Conservation (phyloP, 2,797 vertebrate species). For the Dipus sagitta region DNA sequence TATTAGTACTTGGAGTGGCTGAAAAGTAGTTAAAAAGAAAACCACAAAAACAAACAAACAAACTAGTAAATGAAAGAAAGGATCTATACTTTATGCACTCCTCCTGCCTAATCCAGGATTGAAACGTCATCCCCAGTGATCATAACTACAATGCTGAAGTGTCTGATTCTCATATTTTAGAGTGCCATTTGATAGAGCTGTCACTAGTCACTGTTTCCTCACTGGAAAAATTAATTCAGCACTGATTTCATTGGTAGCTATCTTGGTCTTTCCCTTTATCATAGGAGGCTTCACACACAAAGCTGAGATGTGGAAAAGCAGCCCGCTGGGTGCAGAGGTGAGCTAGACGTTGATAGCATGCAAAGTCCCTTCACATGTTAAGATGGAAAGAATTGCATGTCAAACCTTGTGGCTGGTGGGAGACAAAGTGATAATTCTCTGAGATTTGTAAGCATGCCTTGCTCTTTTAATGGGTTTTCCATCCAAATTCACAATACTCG, state of each 20-base stretch:
- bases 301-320: neutral
- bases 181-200: neutral
- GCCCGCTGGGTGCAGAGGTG: neutral
- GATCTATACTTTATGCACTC: neutral
- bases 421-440: neutral
- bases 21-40: neutral
- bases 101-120: neutral
- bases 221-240: neutral
- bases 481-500: neutral
- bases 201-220: neutral
- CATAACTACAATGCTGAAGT: neutral
- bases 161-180: neutral
- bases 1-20: neutral
- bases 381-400: neutral
- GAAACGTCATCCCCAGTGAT: neutral
- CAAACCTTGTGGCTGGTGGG: neutral
- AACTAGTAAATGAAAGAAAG: neutral
- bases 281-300: neutral
- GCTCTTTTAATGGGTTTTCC: neutral
- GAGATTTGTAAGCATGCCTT: neutral
- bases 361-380: neutral
- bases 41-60: no score
- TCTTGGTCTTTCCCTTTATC: neutral
- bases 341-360: neutral
- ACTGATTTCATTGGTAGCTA: neutral